A percentile compares a stretch with the other conserved stretches of the same genome.
These are phyloP conservation scores for Tribolium madens DNA, from an alignment of 1,140 invertebrate species.

Conservation along the genomic window DNA sequence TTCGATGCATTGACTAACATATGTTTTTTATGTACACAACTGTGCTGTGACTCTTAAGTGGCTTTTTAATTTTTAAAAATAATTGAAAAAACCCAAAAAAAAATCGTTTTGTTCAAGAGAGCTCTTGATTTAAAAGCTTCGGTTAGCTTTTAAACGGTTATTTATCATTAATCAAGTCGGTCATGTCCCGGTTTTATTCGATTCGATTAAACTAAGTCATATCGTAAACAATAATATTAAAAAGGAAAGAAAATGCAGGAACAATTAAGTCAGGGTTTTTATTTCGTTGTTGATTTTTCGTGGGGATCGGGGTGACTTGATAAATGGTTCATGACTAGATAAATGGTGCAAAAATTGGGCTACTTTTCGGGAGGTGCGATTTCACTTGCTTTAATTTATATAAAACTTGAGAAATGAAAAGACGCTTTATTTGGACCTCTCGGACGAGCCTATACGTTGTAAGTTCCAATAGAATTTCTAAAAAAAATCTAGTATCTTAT, in stretches of 20 bases:
- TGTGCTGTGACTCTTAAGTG: conserved; percentile 68
- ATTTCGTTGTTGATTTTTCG: neutral
- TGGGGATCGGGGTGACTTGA: conserved; percentile 40
- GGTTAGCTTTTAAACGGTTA: conserved; percentile 54
- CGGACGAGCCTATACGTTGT: conserved; percentile 58
- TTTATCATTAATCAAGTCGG: conserved; percentile 46
- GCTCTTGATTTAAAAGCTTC: too few relatives aligned
- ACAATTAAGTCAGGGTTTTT: conserved; percentile 1
- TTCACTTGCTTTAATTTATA: conserved; percentile 60
- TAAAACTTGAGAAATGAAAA: conserved; percentile 50
- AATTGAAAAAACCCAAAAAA: conserved; percentile 63
- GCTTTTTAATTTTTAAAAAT: conserved; percentile 67
- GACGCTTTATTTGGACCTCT: conserved; percentile 62
- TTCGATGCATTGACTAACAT: conserved; percentile 55
- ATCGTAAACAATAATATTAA: conserved; percentile 54
- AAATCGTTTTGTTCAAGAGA: conserved; percentile 58
- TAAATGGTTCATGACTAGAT: conserved; percentile 43
- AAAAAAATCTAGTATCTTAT: conserved; percentile 63
- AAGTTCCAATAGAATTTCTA: conserved; percentile 63
- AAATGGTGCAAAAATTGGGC: conserved; percentile 62
- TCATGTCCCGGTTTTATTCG: conserved; percentile 43
- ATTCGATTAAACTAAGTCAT: conserved; percentile 49
- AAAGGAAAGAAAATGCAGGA: neutral
- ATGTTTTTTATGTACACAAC: conserved; percentile 65
- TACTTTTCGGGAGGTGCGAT: conserved; percentile 54